phyloP scores from a whole-genome alignment of 2,113 vertebrate genomes.

The Leptocoma aspasia region DNA sequence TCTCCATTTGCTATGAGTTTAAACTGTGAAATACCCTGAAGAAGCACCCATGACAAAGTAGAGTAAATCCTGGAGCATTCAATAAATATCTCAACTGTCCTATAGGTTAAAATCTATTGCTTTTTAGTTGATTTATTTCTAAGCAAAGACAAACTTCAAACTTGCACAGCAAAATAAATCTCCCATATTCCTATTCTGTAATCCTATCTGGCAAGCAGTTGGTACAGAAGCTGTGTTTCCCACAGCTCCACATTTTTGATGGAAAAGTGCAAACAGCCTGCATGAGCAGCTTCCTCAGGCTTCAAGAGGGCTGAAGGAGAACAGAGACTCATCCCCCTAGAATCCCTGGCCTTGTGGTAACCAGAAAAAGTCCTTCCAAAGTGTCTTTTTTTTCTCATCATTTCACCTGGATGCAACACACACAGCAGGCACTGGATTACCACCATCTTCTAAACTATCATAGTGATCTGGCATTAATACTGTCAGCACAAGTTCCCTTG shows the following conservation, averaged over 20 bases:
- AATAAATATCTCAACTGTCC: background rate
- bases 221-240: background rate
- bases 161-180: background rate
- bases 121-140: background rate
- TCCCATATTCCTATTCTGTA: background rate
- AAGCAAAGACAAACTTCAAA: background rate
- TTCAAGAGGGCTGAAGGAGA: background rate
- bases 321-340: background rate
- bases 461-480: background rate
- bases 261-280: background rate
- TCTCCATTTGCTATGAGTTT: background rate
- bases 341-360: background rate
- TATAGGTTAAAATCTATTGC: background rate
- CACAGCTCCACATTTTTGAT: background rate
- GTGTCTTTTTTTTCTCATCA: accelerated
- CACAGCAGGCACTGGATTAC: background rate
- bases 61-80: background rate
- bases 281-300: background rate
- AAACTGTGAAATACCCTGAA: background rate
- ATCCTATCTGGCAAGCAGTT: background rate
- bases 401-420: background rate
- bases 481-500: background rate
- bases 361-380: background rate
- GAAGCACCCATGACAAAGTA: background rate
- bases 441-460: background rate